Evolutionary conservation across 2,888 invertebrate species (phyloP).

Genomic region (Rutpela maculata): DNA sequence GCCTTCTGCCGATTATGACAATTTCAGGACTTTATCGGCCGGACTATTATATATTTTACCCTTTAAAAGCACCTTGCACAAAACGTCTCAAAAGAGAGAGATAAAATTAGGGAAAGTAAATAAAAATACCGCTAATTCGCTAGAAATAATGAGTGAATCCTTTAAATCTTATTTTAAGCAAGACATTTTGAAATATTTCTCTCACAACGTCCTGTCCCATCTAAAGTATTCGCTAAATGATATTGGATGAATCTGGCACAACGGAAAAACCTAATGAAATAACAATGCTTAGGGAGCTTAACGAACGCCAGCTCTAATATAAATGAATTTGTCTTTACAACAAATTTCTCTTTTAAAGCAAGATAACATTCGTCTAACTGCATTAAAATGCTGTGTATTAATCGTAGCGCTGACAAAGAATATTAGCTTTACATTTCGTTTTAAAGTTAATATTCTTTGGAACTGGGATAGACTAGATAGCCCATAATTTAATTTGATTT

Average conservation of each 20-base stretch:
- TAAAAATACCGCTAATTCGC: neutral
- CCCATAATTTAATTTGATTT: no score
- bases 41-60: no score
- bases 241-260: conserved; percentile 1
- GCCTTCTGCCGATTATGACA: no score
- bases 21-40: no score
- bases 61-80: no score
- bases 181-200: neutral
- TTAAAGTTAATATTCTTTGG: no score
- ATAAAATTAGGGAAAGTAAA: neutral
- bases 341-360: neutral
- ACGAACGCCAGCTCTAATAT: neutral
- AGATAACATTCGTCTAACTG: neutral
- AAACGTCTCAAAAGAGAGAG: no score
- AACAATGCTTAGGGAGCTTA: conserved; percentile 1
- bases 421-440: no score
- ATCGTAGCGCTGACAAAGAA: neutral
- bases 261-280: neutral
- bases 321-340: conserved; percentile 5
- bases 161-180: neutral
- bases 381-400: neutral
- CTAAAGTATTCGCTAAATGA: neutral
- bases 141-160: neutral
- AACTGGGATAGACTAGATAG: no score
- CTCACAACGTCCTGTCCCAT: neutral